phyloP scores from a whole-genome alignment of 2,113 vertebrate species.

The Mola mola region DNA sequence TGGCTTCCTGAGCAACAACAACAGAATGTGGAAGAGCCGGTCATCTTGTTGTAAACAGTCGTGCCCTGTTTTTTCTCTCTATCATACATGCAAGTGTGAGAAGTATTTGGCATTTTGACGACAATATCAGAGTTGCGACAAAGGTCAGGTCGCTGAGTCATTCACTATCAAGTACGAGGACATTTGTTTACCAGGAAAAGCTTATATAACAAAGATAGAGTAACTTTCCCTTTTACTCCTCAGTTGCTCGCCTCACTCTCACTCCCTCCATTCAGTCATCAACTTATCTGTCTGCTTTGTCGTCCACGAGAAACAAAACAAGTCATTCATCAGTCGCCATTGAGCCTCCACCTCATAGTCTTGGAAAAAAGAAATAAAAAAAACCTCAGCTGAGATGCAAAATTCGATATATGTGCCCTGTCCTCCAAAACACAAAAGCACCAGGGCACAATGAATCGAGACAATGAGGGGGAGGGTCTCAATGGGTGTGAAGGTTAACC shows the following conservation, averaged over 20 bases:
- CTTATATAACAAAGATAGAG: conserved; percentile 18
- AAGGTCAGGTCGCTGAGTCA: conserved; percentile 16
- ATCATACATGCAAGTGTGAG: background rate
- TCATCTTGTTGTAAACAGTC: conserved; percentile 53
- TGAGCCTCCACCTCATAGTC: conserved; percentile 24
- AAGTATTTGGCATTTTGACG: conserved; percentile 21
- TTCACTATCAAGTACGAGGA: background rate
- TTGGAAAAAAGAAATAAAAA: conserved; percentile 15
- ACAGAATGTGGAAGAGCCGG: conserved; percentile 56
- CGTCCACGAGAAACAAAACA: conserved; percentile 49
- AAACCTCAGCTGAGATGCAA: conserved; percentile 16
- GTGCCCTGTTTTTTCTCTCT: background rate
- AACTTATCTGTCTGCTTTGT: conserved; percentile 43
- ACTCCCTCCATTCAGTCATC: conserved; percentile 11
- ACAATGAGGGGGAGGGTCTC: conserved; percentile 12
- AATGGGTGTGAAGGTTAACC: conserved; percentile 1
- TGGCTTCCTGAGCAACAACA: no score
- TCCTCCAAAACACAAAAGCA: conserved; percentile 26
- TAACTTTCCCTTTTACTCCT: conserved; percentile 9
- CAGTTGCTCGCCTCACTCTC: conserved; percentile 18
- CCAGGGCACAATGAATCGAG: conserved; percentile 3
- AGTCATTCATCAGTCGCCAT: conserved; percentile 42
- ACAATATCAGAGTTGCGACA: conserved; percentile 15
- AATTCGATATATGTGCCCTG: conserved; percentile 22
- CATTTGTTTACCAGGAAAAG: conserved; percentile 15